A percentile compares a stretch with the other conserved stretches of the same genome.
phyloP scores from a whole-genome alignment of 2,797 vertebrate genomes.

The Xerus rutilus region DNA sequence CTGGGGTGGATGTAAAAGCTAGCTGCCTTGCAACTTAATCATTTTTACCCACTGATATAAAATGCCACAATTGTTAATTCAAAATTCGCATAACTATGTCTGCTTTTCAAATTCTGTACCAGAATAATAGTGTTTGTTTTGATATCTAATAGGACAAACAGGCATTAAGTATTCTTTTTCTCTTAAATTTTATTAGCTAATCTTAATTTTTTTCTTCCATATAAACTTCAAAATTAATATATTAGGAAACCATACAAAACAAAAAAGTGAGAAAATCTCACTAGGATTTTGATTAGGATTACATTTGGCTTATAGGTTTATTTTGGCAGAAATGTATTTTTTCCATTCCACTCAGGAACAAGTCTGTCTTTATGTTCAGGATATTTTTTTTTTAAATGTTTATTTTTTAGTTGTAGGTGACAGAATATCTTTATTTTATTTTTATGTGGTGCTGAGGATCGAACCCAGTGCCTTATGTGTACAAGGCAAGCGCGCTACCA shows the following conservation, averaged over 20 bases:
- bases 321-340: conserved; percentile 3
- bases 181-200: neutral
- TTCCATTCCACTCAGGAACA: neutral
- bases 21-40: neutral
- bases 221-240: neutral
- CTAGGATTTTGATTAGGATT: neutral
- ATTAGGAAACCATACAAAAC: neutral
- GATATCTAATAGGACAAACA: neutral
- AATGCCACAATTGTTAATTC: neutral
- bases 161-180: neutral
- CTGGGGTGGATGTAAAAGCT: too few relatives aligned
- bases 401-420: too few relatives aligned
- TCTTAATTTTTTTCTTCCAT: neutral
- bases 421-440: too few relatives aligned
- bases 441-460: too few relatives aligned
- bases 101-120: conserved; percentile 16
- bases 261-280: neutral
- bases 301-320: conserved; percentile 6
- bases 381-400: too few relatives aligned
- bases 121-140: neutral
- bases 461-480: too few relatives aligned
- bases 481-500: too few relatives aligned
- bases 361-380: neutral
- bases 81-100: neutral
- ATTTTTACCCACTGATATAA: neutral